Base-by-base conservation (phyloP, 2,113 vertebrate species). In the Hiodon tergisus region DNA sequence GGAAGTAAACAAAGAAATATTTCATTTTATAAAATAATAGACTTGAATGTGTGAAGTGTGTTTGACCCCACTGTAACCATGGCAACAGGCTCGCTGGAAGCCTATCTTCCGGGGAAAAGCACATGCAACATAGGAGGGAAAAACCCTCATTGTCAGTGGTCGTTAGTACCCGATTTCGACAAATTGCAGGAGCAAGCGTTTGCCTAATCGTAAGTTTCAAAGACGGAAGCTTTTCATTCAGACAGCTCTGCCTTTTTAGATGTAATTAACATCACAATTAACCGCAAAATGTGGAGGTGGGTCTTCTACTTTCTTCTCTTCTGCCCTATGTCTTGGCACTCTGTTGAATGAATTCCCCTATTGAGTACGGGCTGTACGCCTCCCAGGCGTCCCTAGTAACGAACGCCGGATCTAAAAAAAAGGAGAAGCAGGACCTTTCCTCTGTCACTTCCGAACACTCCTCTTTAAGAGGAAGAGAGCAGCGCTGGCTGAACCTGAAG, bases 121-220 rank as follows among this genome's bases (percentile, higher is more conserved):
- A 13, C 52, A 55, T 70, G n/a, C 14, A 10, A 54, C 48, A 55
- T n/a, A 55, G n/a, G 16, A 51, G 51, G 16, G 31, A 2, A 31
- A 31, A 31, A 31, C 31, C 31, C 17, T 68, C 51, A 67, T 6
- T 4, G 6, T 71, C 69, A 71, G 16, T 58, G 69, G 53, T 58
- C 17, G 69, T 16, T 16, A 3, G 52, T 46, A 52, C 81, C 14
- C 2, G 50, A 70, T 77, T 85, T 82, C 72, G 82, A 83, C 74
- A 80, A 83, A 78, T 55, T 77, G 77, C 58, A 59, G n/a, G 68
- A 72, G 79, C 78, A 81, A 31, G 59, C 80, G 73, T 75, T 75
- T 81, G 82, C 77, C 74, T 86, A 83, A 87, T 83, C 83, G 75
- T 78, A 83, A 77, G 82, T 84, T 81, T 83, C 80, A 72, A 78